phyloP scores from a whole-genome alignment of 2,888 invertebrate species.

The Stenolophus ochropezus region DNA sequence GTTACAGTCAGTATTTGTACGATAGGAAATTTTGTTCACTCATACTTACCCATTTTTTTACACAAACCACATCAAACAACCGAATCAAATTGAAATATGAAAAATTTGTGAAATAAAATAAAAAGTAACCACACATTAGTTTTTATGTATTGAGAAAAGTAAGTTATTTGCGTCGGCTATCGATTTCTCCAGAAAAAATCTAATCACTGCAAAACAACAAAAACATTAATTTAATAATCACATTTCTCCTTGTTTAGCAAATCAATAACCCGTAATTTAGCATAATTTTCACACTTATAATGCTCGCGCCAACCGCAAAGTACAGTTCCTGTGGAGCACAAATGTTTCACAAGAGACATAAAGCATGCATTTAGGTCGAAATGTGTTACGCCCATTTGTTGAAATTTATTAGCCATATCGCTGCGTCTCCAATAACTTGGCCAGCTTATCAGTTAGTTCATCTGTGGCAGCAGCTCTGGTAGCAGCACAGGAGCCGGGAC shows the following conservation, averaged over 20 bases:
- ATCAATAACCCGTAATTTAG: slow-evolving; percentile 9
- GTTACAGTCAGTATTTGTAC: too few species aligned
- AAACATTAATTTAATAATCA: slow-evolving; percentile 21
- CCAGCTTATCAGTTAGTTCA: slow-evolving; percentile 36
- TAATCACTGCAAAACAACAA: background rate
- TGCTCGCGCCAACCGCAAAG: background rate
- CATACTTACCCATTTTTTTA: too few species aligned
- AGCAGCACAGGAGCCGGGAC: background rate
- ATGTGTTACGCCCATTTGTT: slow-evolving; percentile 36
- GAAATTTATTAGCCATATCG: slow-evolving; percentile 30
- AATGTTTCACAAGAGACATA: slow-evolving; percentile 24
- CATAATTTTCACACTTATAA: slow-evolving; percentile 12
- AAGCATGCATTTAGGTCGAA: slow-evolving; percentile 41
- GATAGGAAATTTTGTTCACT: too few species aligned
- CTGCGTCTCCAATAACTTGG: slow-evolving; percentile 28
- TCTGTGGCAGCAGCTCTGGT: background rate
- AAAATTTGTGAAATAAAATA: too few species aligned
- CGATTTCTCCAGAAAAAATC: background rate
- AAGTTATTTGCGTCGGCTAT: background rate
- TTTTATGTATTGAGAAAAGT: background rate
- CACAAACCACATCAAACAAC: too few species aligned
- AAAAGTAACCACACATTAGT: background rate
- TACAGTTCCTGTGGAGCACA: background rate
- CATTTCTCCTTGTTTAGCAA: slow-evolving; percentile 26
- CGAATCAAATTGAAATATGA: too few species aligned